Evolutionary conservation across 2,797 vertebrate genomes (phyloP).

Genomic region (Muscicapa striata): DNA sequence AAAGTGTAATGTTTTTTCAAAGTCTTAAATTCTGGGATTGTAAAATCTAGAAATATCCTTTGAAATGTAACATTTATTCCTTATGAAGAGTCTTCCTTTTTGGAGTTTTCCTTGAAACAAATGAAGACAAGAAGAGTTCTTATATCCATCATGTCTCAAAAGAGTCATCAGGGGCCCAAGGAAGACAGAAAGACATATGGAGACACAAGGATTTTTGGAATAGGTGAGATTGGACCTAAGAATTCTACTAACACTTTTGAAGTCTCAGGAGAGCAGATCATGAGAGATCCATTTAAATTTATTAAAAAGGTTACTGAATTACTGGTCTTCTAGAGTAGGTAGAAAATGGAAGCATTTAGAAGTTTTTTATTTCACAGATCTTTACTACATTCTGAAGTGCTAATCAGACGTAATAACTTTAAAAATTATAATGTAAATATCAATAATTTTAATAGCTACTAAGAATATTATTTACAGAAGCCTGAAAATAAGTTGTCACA

Average conservation of each 20-base stretch:
- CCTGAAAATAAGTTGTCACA: not conserved
- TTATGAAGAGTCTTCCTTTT: not conserved
- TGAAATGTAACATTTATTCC: not conserved
- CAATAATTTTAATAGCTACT: not conserved
- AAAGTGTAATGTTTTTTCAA: not conserved
- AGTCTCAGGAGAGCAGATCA: not conserved
- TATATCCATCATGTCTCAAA: fast-evolving
- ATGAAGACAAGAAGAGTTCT: not conserved
- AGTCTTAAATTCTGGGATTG: not conserved
- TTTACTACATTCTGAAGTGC: not conserved
- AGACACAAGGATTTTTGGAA: not conserved
- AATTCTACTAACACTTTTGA: not conserved
- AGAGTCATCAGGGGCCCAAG: not conserved
- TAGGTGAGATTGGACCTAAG: not conserved
- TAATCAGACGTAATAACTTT: not conserved
- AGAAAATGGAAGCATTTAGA: not conserved
- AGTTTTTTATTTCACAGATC: not conserved
- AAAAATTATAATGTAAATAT: not conserved
- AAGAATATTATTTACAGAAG: not conserved
- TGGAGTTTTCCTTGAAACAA: not conserved
- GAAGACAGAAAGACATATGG: not conserved
- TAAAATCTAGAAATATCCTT: not conserved
- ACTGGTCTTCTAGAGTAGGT: not conserved
- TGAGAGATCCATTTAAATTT: not conserved
- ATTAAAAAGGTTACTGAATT: not conserved